Evolutionary conservation across 1,140 invertebrate genomes (phyloP).

Genomic region (Eriosoma lanigerum): DNA sequence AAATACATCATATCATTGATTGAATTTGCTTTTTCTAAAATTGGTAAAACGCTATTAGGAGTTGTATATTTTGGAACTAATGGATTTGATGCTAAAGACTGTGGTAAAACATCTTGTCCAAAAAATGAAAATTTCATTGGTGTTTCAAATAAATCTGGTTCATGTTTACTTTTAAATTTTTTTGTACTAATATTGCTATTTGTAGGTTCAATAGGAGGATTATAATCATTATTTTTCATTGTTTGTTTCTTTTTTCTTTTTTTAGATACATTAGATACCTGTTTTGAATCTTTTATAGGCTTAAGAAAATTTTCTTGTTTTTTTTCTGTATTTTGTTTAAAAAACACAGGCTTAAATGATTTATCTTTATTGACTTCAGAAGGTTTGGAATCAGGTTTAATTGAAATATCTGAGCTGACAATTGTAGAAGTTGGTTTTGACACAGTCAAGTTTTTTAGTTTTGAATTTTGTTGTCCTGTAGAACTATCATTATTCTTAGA

Average conservation of each 20-base stretch:
- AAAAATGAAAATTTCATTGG: conserved; percentile 47
- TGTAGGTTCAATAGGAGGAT: background rate
- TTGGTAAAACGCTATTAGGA: background rate
- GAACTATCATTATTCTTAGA: conserved; percentile 14
- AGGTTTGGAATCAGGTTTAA: background rate
- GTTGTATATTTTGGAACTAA: conserved; percentile 34
- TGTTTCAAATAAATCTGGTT: background rate
- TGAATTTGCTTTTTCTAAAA: conserved; percentile 16
- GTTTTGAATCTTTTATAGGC: background rate
- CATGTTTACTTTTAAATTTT: conserved; percentile 18
- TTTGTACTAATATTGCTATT: background rate
- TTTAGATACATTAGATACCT: background rate
- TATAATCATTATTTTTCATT: background rate
- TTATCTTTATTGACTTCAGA: background rate
- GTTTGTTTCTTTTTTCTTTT: conserved; percentile 42
- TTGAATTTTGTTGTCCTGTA: background rate
- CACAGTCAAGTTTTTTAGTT: background rate
- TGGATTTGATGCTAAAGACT: conserved; percentile 11
- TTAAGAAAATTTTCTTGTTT: background rate
- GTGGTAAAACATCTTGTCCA: conserved; percentile 28
- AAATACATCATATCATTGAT: background rate
- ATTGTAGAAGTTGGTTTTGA: conserved; percentile 24
- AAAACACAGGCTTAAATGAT: background rate
- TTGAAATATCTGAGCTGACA: conserved; percentile 12
- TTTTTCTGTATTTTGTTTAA: background rate